Evolutionary conservation across 1,140 invertebrate genomes (phyloP).

Genomic region (Alviniconcha marisindica): DNA sequence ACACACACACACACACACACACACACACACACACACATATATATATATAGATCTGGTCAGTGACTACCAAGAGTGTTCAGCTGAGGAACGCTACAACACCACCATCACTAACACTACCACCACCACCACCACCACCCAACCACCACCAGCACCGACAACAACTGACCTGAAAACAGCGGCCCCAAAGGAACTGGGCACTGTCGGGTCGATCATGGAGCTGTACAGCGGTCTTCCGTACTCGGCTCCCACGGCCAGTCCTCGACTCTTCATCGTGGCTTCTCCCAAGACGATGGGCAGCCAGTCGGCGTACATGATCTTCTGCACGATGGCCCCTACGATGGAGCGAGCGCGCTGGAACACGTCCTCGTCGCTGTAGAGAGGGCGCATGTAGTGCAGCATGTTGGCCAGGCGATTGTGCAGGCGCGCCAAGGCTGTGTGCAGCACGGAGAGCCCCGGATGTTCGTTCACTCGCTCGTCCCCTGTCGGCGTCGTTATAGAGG

Average conservation of each 20-base stretch:
- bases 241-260: not conserved
- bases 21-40: conserved; percentile 6
- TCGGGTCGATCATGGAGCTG: conserved; percentile 91
- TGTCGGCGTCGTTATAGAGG: too few relatives aligned
- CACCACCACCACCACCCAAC: not conserved
- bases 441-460: conserved; percentile 90
- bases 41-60: too few relatives aligned
- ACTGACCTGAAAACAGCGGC: conserved; percentile 31
- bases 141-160: too few relatives aligned
- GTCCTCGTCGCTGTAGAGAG: conserved; percentile 82
- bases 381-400: conserved; percentile 86
- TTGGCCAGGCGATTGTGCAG: conserved; percentile 95
- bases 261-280: not conserved
- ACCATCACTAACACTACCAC: not conserved
- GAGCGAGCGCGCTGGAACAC: conserved; percentile 90
- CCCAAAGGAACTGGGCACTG: conserved; percentile 52
- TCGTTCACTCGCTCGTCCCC: conserved; percentile 93
- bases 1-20: conserved; percentile 12
- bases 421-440: conserved; percentile 96
- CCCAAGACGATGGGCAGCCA: conserved; percentile 44
- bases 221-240: conserved; percentile 1
- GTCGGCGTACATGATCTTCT: conserved; percentile 48
- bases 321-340: conserved; percentile 88
- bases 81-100: too few relatives aligned
- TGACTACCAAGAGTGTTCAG: too few relatives aligned